Evolutionary conservation across 2,888 invertebrate species (phyloP).

Genomic region (Aethes cnicana): DNA sequence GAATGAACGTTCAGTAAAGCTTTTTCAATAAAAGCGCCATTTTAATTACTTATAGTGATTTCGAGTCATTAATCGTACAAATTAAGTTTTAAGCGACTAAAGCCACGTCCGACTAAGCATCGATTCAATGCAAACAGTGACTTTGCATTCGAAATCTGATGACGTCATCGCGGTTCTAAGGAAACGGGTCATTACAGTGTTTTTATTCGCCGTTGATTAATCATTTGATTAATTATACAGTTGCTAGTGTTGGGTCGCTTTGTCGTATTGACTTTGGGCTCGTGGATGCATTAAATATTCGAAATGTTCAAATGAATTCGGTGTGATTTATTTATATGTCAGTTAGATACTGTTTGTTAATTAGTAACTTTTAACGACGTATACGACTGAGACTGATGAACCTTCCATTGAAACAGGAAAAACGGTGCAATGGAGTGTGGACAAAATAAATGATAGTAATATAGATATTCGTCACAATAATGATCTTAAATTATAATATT

Average conservation of each 20-base stretch:
- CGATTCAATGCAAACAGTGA: constrained; percentile 59
- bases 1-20: not conserved
- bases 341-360: too few relatives aligned
- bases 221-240: constrained; percentile 79
- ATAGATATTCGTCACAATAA: too few relatives aligned
- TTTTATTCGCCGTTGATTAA: constrained; percentile 82
- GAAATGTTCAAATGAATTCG: too few relatives aligned
- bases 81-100: constrained; percentile 23
- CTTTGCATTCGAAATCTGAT: constrained; percentile 72
- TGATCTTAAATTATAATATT: too few relatives aligned
- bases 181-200: constrained; percentile 81
- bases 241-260: constrained; percentile 65
- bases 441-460: too few relatives aligned
- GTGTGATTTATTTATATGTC: too few relatives aligned
- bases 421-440: too few relatives aligned
- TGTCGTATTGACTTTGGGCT: constrained; percentile 35
- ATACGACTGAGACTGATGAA: too few relatives aligned
- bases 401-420: too few relatives aligned
- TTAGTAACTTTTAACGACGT: too few relatives aligned
- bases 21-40: not conserved
- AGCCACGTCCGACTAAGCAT: constrained; percentile 48
- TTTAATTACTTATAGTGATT: constrained; percentile 4
- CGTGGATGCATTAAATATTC: not conserved
- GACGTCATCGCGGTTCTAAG: constrained; percentile 77
- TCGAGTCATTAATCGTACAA: not conserved